Percentiles rank a stretch among this genome's conserved stretches.
These are phyloP conservation scores for Smutsia gigantea DNA, from an alignment of 2,797 vertebrate species.

Conservation along the genomic window DNA sequence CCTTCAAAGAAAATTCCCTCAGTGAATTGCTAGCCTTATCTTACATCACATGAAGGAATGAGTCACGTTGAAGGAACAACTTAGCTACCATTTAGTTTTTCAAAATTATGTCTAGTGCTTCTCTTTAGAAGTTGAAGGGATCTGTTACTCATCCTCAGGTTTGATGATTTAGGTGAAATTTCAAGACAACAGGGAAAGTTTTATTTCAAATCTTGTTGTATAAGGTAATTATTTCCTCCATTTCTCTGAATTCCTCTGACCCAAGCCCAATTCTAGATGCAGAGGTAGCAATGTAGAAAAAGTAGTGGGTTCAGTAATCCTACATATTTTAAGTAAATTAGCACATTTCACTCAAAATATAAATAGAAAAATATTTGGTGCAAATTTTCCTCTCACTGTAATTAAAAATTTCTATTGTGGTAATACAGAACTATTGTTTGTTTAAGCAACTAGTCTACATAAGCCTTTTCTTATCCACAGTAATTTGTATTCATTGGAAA, in stretches of 20 bases:
- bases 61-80: neutral
- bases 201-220: neutral
- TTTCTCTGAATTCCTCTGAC: constrained; percentile 6
- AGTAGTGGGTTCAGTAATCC: neutral
- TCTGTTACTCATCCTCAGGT: neutral
- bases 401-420: constrained; percentile 51
- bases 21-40: neutral
- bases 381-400: neutral
- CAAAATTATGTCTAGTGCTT: neutral
- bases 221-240: neutral
- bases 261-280: neutral
- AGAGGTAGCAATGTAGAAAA: neutral
- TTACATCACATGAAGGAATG: neutral
- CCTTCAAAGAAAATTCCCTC: neutral
- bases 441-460: constrained; percentile 61
- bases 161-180: neutral
- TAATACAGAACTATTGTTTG: constrained; percentile 39
- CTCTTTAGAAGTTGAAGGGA: neutral
- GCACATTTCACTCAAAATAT: constrained; percentile 6
- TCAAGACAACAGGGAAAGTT: neutral
- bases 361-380: constrained; percentile 40
- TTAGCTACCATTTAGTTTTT: neutral
- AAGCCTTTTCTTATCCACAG: constrained; percentile 51
- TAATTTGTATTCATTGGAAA: constrained; percentile 66
- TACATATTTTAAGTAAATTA: constrained; percentile 28